A percentile compares a stretch with the other conserved stretches of the same genome.
These are phyloP conservation scores for Macrochelys suwanniensis DNA, from an alignment of 2,797 vertebrate genomes.

Conservation along the genomic window DNA sequence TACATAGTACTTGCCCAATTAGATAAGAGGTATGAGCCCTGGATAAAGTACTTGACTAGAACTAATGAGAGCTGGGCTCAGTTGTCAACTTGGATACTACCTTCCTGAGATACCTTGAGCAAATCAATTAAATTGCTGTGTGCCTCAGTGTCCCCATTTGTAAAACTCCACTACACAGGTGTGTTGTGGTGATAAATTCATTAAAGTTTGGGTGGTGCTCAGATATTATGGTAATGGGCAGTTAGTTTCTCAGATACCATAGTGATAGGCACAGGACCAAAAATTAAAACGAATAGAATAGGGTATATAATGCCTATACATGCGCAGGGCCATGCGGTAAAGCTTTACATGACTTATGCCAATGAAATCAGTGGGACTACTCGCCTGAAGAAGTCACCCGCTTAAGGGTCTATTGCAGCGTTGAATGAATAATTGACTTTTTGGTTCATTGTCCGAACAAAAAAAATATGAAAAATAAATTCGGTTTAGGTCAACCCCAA, in stretches of 20 bases:
- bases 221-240: not conserved
- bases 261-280: fast-evolving
- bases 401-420: not conserved
- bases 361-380: not conserved
- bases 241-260: not conserved
- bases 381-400: too few relatives aligned
- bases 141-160: not conserved
- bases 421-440: not conserved
- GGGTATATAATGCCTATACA: fast-evolving
- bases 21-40: not conserved
- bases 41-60: not conserved
- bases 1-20: not conserved
- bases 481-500: not conserved
- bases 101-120: not conserved
- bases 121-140: not conserved
- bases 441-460: not conserved
- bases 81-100: not conserved
- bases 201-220: not conserved
- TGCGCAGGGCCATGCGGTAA: not conserved
- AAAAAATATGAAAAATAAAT: not conserved
- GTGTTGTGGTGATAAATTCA: not conserved
- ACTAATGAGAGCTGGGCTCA: not conserved
- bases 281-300: fast-evolving
- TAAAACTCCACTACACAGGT: not conserved
- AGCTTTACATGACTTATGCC: fast-evolving